Conservation (phyloP, 2,113 vertebrate species). For the Echinops telfairi region DNA sequence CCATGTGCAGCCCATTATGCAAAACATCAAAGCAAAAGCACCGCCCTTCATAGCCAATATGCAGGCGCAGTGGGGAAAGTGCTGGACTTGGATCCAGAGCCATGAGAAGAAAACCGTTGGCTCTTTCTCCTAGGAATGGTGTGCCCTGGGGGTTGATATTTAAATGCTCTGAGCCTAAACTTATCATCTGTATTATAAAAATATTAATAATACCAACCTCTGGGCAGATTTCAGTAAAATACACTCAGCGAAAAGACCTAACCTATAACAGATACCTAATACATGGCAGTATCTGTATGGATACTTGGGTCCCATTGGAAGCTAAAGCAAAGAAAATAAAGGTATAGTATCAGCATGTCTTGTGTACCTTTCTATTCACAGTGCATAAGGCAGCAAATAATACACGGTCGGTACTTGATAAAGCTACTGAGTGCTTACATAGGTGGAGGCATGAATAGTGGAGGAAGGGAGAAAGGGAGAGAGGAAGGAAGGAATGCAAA, state of each 20-base stretch:
- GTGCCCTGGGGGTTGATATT: neutral
- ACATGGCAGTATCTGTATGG: neutral
- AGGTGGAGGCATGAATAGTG: neutral
- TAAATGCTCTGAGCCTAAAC: constrained; percentile 28
- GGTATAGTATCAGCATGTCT: neutral
- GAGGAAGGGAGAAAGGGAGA: no score
- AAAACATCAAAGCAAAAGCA: neutral
- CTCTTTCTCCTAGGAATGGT: neutral
- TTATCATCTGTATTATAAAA: neutral
- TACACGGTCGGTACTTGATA: neutral
- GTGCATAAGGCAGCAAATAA: neutral
- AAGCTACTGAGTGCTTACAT: neutral
- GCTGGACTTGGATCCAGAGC: constrained; percentile 19
- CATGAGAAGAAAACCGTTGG: neutral
- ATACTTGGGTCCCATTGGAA: neutral
- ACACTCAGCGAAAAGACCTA: neutral
- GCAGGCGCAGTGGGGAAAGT: neutral
- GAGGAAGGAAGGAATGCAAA: no score
- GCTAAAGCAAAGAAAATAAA: neutral
- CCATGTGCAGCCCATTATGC: neutral
- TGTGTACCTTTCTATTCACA: neutral
- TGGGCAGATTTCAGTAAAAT: constrained; percentile 6
- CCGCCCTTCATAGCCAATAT: neutral
- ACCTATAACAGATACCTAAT: neutral
- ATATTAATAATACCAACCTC: constrained; percentile 16